Conservation (phyloP, 2,888 invertebrate species). For the Scotopteryx bipunctaria region DNA sequence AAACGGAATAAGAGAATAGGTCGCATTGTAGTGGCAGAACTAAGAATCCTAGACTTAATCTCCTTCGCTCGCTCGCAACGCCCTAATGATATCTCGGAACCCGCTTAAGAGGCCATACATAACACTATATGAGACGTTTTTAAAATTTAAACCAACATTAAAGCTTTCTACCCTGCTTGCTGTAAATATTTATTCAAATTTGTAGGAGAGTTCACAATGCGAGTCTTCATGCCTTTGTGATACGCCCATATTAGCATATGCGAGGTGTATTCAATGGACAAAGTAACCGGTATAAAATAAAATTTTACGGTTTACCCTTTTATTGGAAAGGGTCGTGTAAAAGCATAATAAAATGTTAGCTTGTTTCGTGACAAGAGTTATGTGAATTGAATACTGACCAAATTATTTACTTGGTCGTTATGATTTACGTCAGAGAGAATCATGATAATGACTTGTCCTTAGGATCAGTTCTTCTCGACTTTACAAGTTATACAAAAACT, state of each 20-base stretch:
- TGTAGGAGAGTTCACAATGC: conserved; percentile 72
- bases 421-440: too few relatives aligned
- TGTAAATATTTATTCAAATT: conserved; percentile 81
- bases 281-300: conserved; percentile 76
- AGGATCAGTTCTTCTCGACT: too few relatives aligned
- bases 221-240: conserved; percentile 65
- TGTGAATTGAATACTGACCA: conserved; percentile 59
- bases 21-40: conserved; percentile 59
- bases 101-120: conserved; percentile 80
- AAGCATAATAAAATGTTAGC: conserved; percentile 68
- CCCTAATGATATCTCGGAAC: conserved; percentile 81
- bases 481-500: too few relatives aligned
- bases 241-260: conserved; percentile 72
- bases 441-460: too few relatives aligned
- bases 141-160: conserved; percentile 81
- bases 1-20: conserved; percentile 47
- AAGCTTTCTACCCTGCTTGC: conserved; percentile 77
- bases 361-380: conserved; percentile 54
- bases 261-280: conserved; percentile 75
- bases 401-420: conserved; percentile 13
- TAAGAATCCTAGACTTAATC: conserved; percentile 73
- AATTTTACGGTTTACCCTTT: conserved; percentile 77
- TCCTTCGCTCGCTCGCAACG: conserved; percentile 62
- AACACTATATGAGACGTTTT: conserved; percentile 81
- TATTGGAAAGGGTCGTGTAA: conserved; percentile 70